A percentile compares a stretch with the other conserved stretches of the same genome.
These are phyloP conservation scores for Notamacropus eugenii DNA, from an alignment of 2,797 vertebrate genomes.

Conservation along the genomic window DNA sequence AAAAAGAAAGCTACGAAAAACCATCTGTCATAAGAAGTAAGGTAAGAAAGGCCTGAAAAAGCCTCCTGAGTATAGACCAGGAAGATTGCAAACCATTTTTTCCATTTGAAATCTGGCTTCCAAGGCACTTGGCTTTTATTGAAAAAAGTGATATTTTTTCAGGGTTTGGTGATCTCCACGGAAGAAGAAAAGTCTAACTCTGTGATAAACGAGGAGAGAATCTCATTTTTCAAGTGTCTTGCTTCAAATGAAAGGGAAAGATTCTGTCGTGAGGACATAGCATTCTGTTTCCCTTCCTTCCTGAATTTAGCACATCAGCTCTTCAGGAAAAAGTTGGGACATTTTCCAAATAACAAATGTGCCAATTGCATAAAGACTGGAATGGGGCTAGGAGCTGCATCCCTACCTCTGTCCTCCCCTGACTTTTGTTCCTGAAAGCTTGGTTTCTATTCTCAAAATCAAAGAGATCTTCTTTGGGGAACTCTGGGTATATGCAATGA, in stretches of 20 bases:
- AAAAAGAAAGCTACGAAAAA: neutral
- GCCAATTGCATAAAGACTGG: neutral
- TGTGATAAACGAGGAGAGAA: neutral
- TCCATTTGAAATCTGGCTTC: neutral
- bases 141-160: neutral
- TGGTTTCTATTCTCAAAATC: neutral
- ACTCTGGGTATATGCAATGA: neutral
- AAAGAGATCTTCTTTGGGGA: neutral
- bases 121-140: neutral
- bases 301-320: neutral
- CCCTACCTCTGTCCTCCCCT: neutral
- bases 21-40: neutral
- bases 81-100: neutral
- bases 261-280: neutral
- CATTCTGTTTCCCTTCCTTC: neutral
- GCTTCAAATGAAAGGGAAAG: neutral
- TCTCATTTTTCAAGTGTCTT: neutral
- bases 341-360: neutral
- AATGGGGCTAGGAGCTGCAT: neutral
- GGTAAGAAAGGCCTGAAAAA: neutral
- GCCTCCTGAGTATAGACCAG: neutral
- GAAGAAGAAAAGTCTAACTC: neutral
- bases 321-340: neutral
- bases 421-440: neutral
- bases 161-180: neutral